Conservation (phyloP, 2,797 vertebrate species). For the Chiloscyllium punctatum region DNA sequence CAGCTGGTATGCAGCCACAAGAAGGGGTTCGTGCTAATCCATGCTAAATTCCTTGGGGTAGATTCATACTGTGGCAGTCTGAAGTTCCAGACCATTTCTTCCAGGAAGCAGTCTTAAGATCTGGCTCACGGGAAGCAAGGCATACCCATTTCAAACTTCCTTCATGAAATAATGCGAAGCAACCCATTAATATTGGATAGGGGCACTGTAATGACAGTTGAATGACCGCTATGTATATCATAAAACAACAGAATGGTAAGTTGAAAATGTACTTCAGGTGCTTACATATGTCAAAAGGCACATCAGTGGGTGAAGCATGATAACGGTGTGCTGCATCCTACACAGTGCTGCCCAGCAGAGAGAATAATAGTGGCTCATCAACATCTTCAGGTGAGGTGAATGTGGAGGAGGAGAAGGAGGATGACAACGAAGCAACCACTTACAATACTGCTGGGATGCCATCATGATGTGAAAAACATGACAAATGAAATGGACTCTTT, state of each 20-base stretch:
- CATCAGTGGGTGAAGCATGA: neutral
- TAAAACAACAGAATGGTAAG: neutral
- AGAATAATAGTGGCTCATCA: neutral
- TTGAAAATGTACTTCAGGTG: neutral
- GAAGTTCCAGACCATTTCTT: neutral
- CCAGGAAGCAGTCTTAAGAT: neutral
- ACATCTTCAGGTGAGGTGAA: neutral
- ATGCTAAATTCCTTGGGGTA: neutral
- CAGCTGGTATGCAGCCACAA: neutral
- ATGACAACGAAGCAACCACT: neutral
- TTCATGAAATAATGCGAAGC: neutral
- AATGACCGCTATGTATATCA: neutral
- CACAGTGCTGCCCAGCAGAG: neutral
- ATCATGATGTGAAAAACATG: neutral
- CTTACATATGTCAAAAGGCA: no score
- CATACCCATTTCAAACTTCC: neutral
- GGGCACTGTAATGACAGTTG: neutral
- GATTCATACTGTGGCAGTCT: neutral
- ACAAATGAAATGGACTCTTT: neutral
- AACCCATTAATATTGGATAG: neutral
- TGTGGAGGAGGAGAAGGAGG: neutral
- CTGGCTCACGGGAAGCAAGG: neutral
- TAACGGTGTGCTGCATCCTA: neutral
- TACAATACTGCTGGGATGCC: neutral
- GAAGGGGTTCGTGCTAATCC: neutral